A percentile compares a stretch with the other conserved stretches of the same genome.
phyloP scores from a whole-genome alignment of 64 coral and sea anemone species.

The Exaiptasia diaphana region DNA sequence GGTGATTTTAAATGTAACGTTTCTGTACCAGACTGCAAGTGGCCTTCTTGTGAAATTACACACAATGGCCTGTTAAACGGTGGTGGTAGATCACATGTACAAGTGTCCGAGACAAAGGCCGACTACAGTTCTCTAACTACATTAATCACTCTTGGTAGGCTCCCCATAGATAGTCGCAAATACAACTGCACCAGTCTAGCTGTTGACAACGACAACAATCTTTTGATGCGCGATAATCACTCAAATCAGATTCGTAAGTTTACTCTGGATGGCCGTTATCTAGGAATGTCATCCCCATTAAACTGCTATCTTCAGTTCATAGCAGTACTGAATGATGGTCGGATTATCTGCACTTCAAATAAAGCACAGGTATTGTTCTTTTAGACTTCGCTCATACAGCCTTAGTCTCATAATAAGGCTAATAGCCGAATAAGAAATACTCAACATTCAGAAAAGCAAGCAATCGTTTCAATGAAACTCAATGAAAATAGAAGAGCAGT shows the following conservation, averaged over 20 bases:
- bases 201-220: neutral
- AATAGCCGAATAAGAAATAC: too few relatives aligned
- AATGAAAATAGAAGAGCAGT: too few relatives aligned
- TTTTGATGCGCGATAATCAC: neutral
- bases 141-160: neutral
- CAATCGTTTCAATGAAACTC: too few relatives aligned
- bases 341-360: too few relatives aligned
- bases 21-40: too few relatives aligned
- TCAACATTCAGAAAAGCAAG: too few relatives aligned
- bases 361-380: too few relatives aligned
- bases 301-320: neutral
- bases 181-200: neutral
- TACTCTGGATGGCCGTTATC: neutral
- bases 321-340: neutral
- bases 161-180: too few relatives aligned
- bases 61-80: neutral
- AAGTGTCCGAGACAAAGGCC: neutral
- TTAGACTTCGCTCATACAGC: too few relatives aligned
- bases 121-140: neutral
- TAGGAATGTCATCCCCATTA: neutral
- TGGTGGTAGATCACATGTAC: neutral
- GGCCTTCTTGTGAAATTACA: neutral
- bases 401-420: too few relatives aligned
- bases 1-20: neutral
- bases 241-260: neutral